Percentiles rank a stretch among this genome's conserved stretches.
Conservation (phyloP, 2,113 vertebrate species). For the Corythaeola cristata region DNA sequence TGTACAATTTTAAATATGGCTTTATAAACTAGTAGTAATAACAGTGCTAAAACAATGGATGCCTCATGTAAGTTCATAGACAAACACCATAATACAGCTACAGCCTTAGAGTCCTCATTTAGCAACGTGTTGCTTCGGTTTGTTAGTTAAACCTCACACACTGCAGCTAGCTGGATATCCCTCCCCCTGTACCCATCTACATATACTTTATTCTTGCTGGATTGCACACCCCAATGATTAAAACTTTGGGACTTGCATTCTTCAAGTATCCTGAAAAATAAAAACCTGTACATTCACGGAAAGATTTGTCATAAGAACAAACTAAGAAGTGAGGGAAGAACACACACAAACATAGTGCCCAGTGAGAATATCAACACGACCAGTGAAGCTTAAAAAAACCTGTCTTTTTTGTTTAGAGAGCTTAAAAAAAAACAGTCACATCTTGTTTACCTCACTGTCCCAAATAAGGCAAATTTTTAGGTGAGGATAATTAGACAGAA, state of each 20-base stretch:
- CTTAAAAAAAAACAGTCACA: background rate
- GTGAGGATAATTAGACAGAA: background rate
- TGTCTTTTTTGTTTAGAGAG: background rate
- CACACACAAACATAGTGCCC: background rate
- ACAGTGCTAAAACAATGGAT: slow-evolving; percentile 70
- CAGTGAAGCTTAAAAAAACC: background rate
- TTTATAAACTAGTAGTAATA: slow-evolving; percentile 79
- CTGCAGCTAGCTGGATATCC: background rate
- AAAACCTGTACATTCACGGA: background rate
- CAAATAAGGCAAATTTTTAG: background rate
- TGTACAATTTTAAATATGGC: slow-evolving; percentile 80
- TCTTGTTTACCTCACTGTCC: background rate
- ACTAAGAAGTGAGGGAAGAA: background rate
- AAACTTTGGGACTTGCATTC: background rate
- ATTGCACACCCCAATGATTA: background rate
- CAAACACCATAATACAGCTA: slow-evolving; percentile 55
- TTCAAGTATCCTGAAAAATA: slow-evolving; percentile 31
- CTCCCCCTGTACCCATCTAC: background rate
- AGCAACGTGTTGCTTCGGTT: background rate
- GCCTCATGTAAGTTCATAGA: slow-evolving; percentile 47
- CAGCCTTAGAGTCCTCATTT: slow-evolving; percentile 2
- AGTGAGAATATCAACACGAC: background rate
- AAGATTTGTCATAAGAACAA: background rate
- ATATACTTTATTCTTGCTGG: background rate
- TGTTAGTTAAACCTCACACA: background rate